Base-by-base conservation (phyloP, 35 echinoderm and acorn worm species). In the Stichopus chloronotus region DNA sequence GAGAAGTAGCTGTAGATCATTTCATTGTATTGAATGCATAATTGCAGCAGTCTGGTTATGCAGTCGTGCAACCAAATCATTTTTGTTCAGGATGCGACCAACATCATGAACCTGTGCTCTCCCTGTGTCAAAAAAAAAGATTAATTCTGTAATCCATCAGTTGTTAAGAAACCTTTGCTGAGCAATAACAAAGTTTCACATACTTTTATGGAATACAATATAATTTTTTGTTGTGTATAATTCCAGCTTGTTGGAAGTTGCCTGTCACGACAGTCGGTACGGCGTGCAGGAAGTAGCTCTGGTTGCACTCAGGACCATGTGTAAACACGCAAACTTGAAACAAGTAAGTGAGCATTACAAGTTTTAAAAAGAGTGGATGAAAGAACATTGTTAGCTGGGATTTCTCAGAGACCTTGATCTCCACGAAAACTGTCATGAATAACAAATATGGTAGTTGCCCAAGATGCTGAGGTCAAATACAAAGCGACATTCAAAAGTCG, bases 261-360 rank as follows among this genome's bases (percentile, higher is more conserved):
- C 95, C 54, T 96, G 92, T 77, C 95, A 96, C 94, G 97, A 99
- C 83, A 95, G 81, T 79, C 95, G 94, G 63, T 84, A 94, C n/a
- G 86, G 83, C 11, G 94, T 94, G 2, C 97, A 99, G 79, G 95
- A 99, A 63, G 94, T 96, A 9, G 94, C 93, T 14, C 68, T 99
- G 63, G 85, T 96, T n/a, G 95, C 97, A 53, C 77, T 96, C 7
- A 87, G 95, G 59, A 94, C 97, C n/a, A 86, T 96, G 60, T 92
- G 93, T 63, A 93, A 89, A 59, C 95, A 96, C 63, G 71, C 91
- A 59, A 95, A 92, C 16, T 78, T 96, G 7, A 96, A 94, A 83
- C 94, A 98, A 95, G 97, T 98, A 82, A 90, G 92, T 82, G 53
- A 17, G 10, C 11, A 59, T 14, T 57, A 80, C 52, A 16, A 25